A percentile compares a stretch with the other conserved stretches of the same genome.
Conservation (phyloP, 2,113 vertebrate species). For the Melospiza melodia region DNA sequence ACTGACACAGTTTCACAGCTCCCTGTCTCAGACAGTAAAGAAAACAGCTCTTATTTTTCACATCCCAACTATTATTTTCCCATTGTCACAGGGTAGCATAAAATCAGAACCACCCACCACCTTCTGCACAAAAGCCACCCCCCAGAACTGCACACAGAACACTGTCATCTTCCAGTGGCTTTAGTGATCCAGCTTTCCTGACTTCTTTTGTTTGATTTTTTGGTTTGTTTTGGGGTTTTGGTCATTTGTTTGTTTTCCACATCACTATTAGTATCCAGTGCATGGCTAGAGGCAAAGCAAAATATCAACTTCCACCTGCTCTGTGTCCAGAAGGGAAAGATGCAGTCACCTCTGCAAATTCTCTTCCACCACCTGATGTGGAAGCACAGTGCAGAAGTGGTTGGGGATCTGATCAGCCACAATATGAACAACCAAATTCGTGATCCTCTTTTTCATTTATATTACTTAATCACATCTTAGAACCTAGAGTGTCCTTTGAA, state of each 20-base stretch:
- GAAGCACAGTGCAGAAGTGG: neutral
- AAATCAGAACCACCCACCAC: slow-evolving; percentile 32
- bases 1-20: slow-evolving; percentile 16
- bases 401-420: neutral
- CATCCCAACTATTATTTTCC: slow-evolving; percentile 14
- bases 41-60: slow-evolving; percentile 30
- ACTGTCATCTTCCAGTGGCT: neutral
- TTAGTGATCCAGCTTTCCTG: neutral
- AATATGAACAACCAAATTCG: neutral
- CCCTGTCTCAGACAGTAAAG: slow-evolving; percentile 2
- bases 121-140: slow-evolving; percentile 6
- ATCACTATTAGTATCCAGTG: neutral
- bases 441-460: neutral
- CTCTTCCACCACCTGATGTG: neutral
- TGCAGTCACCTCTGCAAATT: neutral
- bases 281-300: neutral
- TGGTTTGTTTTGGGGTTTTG: neutral
- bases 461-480: neutral
- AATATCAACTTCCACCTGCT: neutral
- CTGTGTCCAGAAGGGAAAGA: neutral
- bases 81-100: neutral
- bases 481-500: neutral
- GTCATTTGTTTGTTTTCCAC: neutral
- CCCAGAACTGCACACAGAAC: neutral
- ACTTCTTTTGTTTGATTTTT: neutral